Conservation (phyloP, 2,113 vertebrate species). For the Periophthalmodon schlosseri region DNA sequence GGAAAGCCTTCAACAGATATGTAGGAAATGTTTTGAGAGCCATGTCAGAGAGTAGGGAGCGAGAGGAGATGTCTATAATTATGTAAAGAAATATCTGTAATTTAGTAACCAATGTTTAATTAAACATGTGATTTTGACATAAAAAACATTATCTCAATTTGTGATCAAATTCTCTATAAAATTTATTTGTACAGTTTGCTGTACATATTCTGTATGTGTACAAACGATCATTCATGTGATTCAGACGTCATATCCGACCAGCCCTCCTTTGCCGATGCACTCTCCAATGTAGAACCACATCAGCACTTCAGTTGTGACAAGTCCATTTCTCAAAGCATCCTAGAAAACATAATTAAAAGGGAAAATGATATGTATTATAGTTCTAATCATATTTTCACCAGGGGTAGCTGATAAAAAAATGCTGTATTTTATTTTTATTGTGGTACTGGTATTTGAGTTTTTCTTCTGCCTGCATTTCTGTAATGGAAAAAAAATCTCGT, state of each 20-base stretch:
- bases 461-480: too few relatives aligned
- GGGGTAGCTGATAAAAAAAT: too few relatives aligned
- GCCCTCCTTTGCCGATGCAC: constrained; percentile 43
- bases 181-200: constrained; percentile 28
- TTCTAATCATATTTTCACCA: too few relatives aligned
- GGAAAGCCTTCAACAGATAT: constrained; percentile 85
- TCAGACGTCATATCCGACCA: constrained; percentile 47
- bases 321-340: constrained; percentile 47
- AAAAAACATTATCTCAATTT: not conserved
- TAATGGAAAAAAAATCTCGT: too few relatives aligned
- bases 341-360: not conserved
- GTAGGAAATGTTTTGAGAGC: constrained; percentile 82
- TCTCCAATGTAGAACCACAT: constrained; percentile 56
- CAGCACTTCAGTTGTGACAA: constrained; percentile 41
- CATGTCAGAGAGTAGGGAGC: constrained; percentile 89
- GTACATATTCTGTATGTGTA: not conserved
- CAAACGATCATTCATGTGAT: not conserved
- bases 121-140: not conserved
- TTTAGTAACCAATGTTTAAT: not conserved
- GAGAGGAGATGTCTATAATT: constrained; percentile 94
- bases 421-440: too few relatives aligned
- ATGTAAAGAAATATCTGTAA: constrained; percentile 61
- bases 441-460: too few relatives aligned
- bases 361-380: not conserved
- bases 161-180: not conserved